Evolutionary conservation across 2,113 vertebrate species (phyloP).

Genomic region (Xiphophorus hellerii): DNA sequence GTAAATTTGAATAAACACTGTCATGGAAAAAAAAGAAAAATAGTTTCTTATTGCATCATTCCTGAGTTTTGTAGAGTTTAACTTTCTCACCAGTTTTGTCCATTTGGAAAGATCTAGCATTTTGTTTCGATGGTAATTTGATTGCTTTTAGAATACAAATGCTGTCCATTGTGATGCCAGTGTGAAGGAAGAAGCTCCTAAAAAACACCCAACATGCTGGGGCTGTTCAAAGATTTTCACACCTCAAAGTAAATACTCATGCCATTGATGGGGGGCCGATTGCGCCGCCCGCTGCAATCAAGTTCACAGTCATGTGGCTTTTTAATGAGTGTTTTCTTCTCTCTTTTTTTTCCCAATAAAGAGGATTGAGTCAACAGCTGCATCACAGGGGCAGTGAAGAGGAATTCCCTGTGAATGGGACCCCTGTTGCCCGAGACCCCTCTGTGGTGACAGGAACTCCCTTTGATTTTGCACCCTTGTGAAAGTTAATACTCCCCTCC

Average conservation of each 20-base stretch:
- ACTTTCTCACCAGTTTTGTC: background rate
- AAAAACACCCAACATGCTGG: conserved; percentile 60
- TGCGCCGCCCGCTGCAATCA: conserved; percentile 77
- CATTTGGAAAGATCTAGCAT: conserved; percentile 54
- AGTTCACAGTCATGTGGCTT: conserved; percentile 83
- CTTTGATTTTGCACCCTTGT: conserved; percentile 85
- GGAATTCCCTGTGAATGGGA: conserved; percentile 79
- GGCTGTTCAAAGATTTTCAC: conserved; percentile 75
- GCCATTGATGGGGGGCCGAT: conserved; percentile 64
- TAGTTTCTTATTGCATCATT: conserved; percentile 16
- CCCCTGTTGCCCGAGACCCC: conserved; percentile 78
- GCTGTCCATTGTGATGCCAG: conserved; percentile 63
- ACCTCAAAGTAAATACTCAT: conserved; percentile 75
- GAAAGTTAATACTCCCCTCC: conserved; percentile 80
- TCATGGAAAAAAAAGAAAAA: conserved; percentile 42
- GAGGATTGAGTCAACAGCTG: conserved; percentile 81
- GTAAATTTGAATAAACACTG: conserved; percentile 80
- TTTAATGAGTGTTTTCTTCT: conserved; percentile 78
- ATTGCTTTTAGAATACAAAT: conserved; percentile 57
- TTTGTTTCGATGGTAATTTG: conserved; percentile 71
- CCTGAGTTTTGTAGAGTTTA: conserved; percentile 13
- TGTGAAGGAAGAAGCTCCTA: conserved; percentile 65
- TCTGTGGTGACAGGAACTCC: conserved; percentile 76
- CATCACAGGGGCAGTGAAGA: conserved; percentile 66
- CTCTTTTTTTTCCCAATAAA: conserved; percentile 74